Evolutionary conservation across 1,140 invertebrate genomes (phyloP).

Genomic region (Linepithema humile): DNA sequence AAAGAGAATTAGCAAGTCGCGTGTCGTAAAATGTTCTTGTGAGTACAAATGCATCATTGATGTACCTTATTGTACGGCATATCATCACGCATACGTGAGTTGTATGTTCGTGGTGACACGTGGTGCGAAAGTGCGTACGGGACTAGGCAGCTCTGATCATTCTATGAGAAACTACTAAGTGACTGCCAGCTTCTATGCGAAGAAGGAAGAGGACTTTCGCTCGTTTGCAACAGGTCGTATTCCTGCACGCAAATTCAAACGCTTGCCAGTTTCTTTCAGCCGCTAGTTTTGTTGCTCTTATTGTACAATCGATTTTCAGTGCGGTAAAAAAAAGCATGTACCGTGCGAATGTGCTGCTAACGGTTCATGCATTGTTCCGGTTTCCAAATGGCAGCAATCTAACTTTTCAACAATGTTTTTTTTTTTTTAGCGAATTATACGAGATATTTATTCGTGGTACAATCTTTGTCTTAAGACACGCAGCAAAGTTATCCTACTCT

Average conservation of each 20-base stretch:
- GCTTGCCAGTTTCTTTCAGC: not conserved
- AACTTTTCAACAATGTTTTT: too few species aligned
- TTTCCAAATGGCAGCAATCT: not conserved
- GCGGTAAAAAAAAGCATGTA: not conserved
- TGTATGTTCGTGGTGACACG: not conserved
- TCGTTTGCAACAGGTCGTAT: slow-evolving; percentile 12
- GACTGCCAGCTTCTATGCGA: slow-evolving; percentile 1
- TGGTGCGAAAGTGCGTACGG: slow-evolving; percentile 45
- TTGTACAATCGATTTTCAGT: slow-evolving; percentile 9
- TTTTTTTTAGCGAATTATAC: too few species aligned
- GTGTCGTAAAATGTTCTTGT: too few species aligned
- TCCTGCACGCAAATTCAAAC: not conserved
- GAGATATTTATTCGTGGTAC: not conserved
- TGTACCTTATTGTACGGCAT: not conserved
- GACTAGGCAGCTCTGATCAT: slow-evolving; percentile 4
- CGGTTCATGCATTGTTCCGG: slow-evolving; percentile 25
- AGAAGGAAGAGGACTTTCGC: slow-evolving; percentile 53
- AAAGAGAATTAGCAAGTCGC: too few species aligned
- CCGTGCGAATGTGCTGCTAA: not conserved
- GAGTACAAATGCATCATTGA: not conserved
- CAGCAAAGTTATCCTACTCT: slow-evolving; percentile 73
- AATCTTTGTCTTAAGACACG: slow-evolving; percentile 62
- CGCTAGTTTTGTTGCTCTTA: not conserved
- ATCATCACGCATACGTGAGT: slow-evolving; percentile 16
- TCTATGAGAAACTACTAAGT: not conserved